Evolutionary conservation across 2,797 vertebrate genomes (phyloP), one percentile per base, ranked within the genome.

Genomic region (Eidolon dupreanum): DNA sequence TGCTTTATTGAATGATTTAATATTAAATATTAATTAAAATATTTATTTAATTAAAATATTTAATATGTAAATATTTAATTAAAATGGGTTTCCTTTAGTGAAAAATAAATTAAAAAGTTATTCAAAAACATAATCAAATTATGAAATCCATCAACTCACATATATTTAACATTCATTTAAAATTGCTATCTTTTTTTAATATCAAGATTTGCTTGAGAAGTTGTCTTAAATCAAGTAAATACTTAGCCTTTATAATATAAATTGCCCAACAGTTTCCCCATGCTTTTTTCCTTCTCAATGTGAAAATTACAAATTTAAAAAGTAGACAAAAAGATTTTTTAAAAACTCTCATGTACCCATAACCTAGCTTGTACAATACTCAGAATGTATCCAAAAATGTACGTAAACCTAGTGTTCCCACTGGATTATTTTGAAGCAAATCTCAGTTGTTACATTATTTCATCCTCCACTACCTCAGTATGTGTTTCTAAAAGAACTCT

Each of bases 51-150:
- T 49, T 49, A 49, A 49, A 49, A 49, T 49, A 15, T 49, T 49
- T 49, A 49, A 49, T 49, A 49, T 16, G 49, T 49, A 16, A 49
- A 71, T 0, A 66, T 65, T 87, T 83, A 31, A 89, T 81, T 70
- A 79, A 77, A 93, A 96, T 66, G 7, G 57, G 28, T 83, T 95
- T 96, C 28, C n/a, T 97, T 96, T 93, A 71, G 59, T 81, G 88
- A 73, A 88, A 93, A 95, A n/a, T 53, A 59, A 61, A 75, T 82
- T 22, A 11, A 95, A 53, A 61, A 85, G 3, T 75, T 49, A 20
- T 55, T 74, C 81, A 53, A 78, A 71, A 84, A 51, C 3, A 88
- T 85, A 66, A 95, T 71, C 31, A 16, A 87, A 43, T 85, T 49
- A 43, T 57, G 63, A 97, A 49, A 61, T 84, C 33, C 10, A 90